Conservation (phyloP, 1,140 invertebrate genomes). For the Charaxes varanes region DNA sequence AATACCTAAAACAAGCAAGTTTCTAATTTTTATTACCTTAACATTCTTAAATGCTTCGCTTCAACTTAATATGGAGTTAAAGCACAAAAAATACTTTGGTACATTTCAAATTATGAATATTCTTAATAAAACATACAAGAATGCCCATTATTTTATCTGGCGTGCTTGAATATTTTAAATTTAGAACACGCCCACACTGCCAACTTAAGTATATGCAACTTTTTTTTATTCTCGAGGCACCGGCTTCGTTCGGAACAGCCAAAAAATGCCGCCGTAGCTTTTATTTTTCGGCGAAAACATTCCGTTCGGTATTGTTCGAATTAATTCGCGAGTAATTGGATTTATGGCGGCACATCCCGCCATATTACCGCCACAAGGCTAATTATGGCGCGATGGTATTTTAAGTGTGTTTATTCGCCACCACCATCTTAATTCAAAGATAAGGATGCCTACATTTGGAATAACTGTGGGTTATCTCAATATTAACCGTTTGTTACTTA, state of each 20-base stretch:
- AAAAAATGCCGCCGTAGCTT: slow-evolving; percentile 6
- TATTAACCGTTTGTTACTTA: too few species aligned
- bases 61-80: too few species aligned
- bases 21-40: too few species aligned
- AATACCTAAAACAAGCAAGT: too few species aligned
- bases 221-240: slow-evolving; percentile 1
- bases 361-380: slow-evolving; percentile 46
- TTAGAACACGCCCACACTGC: not conserved
- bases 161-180: too few species aligned
- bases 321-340: slow-evolving; percentile 63
- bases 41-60: too few species aligned
- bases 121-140: too few species aligned
- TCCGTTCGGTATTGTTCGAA: slow-evolving; percentile 43
- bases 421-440: slow-evolving; percentile 35
- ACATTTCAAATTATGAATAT: too few species aligned
- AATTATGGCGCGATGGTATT: slow-evolving; percentile 51
- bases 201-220: slow-evolving; percentile 3
- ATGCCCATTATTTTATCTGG: too few species aligned
- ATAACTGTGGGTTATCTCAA: too few species aligned
- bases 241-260: slow-evolving; percentile 2
- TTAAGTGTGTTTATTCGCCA: slow-evolving; percentile 53
- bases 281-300: slow-evolving; percentile 29
- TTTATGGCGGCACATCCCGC: slow-evolving; percentile 49
- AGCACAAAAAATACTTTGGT: too few species aligned
- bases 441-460: too few species aligned